Percentiles rank a stretch among this genome's conserved stretches.
Conservation (phyloP, 2,797 vertebrate species). For the Ceryle rudis region DNA sequence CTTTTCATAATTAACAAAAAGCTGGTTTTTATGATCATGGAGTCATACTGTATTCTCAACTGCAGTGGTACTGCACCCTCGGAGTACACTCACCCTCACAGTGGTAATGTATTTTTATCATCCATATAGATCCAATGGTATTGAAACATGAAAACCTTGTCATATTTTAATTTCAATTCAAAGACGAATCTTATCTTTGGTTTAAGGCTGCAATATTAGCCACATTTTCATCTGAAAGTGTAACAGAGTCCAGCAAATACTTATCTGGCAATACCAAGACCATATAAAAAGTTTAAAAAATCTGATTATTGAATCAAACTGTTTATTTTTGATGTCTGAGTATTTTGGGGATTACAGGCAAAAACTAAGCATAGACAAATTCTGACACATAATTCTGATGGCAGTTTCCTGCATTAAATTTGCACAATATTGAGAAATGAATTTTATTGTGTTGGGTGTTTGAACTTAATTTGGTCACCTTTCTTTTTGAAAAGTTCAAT, state of each 20-base stretch:
- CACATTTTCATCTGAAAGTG: background rate
- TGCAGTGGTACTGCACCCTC: background rate
- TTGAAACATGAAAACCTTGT: conserved; percentile 58
- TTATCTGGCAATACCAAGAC: background rate
- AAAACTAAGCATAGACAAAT: background rate
- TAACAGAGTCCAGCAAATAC: background rate
- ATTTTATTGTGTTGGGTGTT: background rate
- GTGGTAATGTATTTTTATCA: conserved; percentile 79
- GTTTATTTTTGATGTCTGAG: background rate
- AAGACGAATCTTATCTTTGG: conserved; percentile 63
- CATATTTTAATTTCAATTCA: conserved; percentile 54
- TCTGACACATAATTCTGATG: background rate
- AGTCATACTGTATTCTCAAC: background rate
- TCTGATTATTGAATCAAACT: background rate
- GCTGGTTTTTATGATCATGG: fast-evolving
- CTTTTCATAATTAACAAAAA: background rate
- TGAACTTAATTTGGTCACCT: background rate
- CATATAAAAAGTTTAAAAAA: background rate
- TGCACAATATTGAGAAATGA: background rate
- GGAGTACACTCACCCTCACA: background rate
- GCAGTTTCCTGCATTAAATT: background rate
- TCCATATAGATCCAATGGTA: conserved; percentile 57
- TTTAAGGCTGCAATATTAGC: background rate
- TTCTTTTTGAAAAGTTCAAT: background rate
- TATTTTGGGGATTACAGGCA: background rate